Evolutionary conservation across 2,888 invertebrate genomes (phyloP), one percentile per base, ranked within the genome.

Genomic region (Drosophila birchii): DNA sequence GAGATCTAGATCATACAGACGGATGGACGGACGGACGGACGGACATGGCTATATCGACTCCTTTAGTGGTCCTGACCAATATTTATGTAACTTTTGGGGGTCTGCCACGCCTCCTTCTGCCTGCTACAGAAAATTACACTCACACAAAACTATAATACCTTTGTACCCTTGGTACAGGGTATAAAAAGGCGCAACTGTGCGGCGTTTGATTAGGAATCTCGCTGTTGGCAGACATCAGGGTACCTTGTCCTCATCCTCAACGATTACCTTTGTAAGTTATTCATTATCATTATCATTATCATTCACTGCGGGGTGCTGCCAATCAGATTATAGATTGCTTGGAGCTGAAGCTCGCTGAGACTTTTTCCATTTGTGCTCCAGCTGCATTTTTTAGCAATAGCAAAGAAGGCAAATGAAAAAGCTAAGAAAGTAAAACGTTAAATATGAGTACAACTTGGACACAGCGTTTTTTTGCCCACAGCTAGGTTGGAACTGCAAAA

Each of bases 301-400:
- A 53, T 34, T 53, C 34, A 16, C 80, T 87, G 85, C 80, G 88
- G 76, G 83, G 71, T 71, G 82, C 76, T 87, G 88, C 80, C 88
- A 85, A 88, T 85, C 86, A 88, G 88, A 88, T 88, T 85, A 86
- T 81, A 83, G 69, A 75, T 88, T 78, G 82, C 79, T 87, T 81
- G 84, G 59, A 70, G 55, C 69, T 71, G 59, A 34, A 23, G 43
- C 39, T 38, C 47, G 41, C 29, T 11, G 36, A n/a, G 60, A 57
- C 47, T 69, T 75, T 70, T 58, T 71, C 41, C 20, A 34, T 34
- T 45, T 44, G 38, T 59, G 32, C 67, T 68, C 54, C 71, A 76
- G 78, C 79, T 83, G 78, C 83, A 81, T 88, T 88, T 86, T 78
- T 76, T 81, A 82, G 79, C 74, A 76, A 86, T 79, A 88, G 81